Evolutionary conservation across 2,797 vertebrate genomes (phyloP).

Genomic region (Enteromius mattozi): DNA sequence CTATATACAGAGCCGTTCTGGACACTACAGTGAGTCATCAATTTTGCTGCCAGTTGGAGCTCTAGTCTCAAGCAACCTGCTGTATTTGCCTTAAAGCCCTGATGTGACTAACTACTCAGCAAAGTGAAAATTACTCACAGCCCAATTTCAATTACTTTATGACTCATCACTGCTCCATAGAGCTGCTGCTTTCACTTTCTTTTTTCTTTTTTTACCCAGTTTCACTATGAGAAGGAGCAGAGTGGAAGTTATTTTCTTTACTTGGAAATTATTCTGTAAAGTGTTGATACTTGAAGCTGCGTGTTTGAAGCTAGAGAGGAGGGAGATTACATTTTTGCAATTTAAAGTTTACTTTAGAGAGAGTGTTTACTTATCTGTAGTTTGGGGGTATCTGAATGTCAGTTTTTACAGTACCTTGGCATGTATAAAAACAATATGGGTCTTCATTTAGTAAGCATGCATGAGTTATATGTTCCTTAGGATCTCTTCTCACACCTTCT

Average conservation of each 20-base stretch:
- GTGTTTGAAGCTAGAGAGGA: background rate
- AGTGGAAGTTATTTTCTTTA: background rate
- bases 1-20: background rate
- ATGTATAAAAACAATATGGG: background rate
- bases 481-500: background rate
- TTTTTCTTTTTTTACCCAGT: background rate
- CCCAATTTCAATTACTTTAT: slow-evolving; percentile 6
- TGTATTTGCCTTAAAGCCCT: slow-evolving; percentile 5
- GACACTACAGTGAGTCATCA: slow-evolving; percentile 15
- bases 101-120: background rate
- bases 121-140: slow-evolving; percentile 22
- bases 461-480: background rate
- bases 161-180: background rate
- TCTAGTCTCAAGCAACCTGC: slow-evolving; percentile 8
- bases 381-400: background rate
- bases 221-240: background rate
- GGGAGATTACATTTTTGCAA: background rate
- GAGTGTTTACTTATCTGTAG: background rate
- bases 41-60: background rate
- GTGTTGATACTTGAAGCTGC: slow-evolving; percentile 2
- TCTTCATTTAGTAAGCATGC: background rate
- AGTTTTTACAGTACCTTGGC: background rate
- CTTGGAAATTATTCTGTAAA: background rate
- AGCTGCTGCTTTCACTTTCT: background rate
- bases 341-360: slow-evolving; percentile 1